phyloP scores from a whole-genome alignment of 2,113 vertebrate genomes.

The Polypterus senegalus region DNA sequence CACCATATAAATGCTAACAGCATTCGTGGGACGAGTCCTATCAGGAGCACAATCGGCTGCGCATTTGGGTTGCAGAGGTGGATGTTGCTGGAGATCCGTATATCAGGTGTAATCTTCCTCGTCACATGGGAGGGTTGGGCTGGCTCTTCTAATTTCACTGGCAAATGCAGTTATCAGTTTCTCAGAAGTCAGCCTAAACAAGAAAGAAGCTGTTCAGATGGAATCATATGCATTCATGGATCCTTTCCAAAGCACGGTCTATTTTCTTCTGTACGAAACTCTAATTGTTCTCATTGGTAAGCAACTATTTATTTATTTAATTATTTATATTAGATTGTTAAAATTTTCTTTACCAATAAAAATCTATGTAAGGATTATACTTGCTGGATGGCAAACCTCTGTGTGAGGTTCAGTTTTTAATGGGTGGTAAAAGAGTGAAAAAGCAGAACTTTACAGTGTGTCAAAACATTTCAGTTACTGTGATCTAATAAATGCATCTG shows the following conservation, averaged over 20 bases:
- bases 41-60: no score
- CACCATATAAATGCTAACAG: no score
- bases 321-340: not conserved
- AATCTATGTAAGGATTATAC: no score
- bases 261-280: constrained; percentile 23
- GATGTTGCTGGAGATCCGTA: constrained; percentile 17
- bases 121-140: constrained; percentile 40
- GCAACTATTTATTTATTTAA: constrained; percentile 7
- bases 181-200: constrained; percentile 28
- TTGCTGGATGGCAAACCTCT: no score
- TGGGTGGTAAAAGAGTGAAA: no score
- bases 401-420: no score
- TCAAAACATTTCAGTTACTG: no score
- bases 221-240: constrained; percentile 49
- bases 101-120: constrained; percentile 42
- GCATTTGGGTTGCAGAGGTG: not conserved
- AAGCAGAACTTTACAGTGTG: no score
- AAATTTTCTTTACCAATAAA: not conserved
- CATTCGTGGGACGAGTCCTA: no score
- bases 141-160: constrained; percentile 46
- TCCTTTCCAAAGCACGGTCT: constrained; percentile 25
- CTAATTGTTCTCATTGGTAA: constrained; percentile 44
- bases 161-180: constrained; percentile 45
- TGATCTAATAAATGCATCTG: no score
- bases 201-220: constrained; percentile 25